Evolutionary conservation across 1,140 invertebrate genomes (phyloP).

Genomic region (Dreissena rostriformis): DNA sequence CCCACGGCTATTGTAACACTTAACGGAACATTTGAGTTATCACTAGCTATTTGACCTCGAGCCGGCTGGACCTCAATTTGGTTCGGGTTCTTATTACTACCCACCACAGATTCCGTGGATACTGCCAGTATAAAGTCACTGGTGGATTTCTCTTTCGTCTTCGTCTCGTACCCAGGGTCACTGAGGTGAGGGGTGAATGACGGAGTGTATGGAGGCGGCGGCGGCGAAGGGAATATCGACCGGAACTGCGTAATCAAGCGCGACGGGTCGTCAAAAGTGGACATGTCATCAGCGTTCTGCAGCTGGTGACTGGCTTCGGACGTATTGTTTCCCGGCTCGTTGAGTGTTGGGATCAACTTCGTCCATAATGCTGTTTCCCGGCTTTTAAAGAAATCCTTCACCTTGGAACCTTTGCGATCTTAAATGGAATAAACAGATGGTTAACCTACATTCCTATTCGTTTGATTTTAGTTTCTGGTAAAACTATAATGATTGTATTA

Average conservation of each 20-base stretch:
- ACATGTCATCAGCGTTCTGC: slow-evolving; percentile 83
- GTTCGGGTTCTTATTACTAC: neutral
- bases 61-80: neutral
- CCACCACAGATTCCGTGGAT: slow-evolving; percentile 60
- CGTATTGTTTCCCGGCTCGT: slow-evolving; percentile 90
- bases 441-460: too few relatives aligned
- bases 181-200: slow-evolving; percentile 33
- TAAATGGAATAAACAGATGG: too few relatives aligned
- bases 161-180: slow-evolving; percentile 23
- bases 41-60: slow-evolving; percentile 6
- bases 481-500: too few relatives aligned
- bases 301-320: slow-evolving; percentile 91
- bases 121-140: slow-evolving; percentile 53
- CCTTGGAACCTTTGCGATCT: slow-evolving; percentile 59
- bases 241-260: slow-evolving; percentile 69
- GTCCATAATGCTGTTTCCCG: slow-evolving; percentile 98
- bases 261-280: slow-evolving; percentile 72
- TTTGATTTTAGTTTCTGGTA: too few relatives aligned
- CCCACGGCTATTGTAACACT: slow-evolving; percentile 95
- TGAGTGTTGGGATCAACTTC: slow-evolving; percentile 97
- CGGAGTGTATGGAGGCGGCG: slow-evolving; percentile 76
- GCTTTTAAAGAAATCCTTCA: slow-evolving; percentile 97
- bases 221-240: slow-evolving; percentile 77
- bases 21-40: slow-evolving; percentile 60
- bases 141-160: neutral